A percentile compares a stretch with the other conserved stretches of the same genome.
Evolutionary conservation across 2,797 vertebrate genomes (phyloP).

Genomic region (Spheniscus humboldti): DNA sequence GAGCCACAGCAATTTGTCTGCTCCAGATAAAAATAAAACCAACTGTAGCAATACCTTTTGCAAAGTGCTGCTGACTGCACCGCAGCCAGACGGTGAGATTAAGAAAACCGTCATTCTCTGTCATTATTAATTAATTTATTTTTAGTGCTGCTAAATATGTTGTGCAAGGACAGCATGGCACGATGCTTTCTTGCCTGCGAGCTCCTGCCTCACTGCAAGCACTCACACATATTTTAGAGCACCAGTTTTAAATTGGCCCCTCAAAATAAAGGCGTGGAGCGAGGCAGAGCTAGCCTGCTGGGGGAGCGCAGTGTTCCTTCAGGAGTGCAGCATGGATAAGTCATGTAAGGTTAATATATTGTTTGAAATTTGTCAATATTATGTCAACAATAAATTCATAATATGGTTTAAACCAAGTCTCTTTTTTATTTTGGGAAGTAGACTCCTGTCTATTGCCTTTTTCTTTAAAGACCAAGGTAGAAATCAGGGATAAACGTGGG

Average conservation of each 20-base stretch:
- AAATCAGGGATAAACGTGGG: neutral
- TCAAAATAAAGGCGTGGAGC: neutral
- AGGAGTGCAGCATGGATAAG: neutral
- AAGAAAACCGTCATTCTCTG: neutral
- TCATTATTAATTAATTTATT: neutral
- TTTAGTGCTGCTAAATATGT: neutral
- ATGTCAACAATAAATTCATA: neutral
- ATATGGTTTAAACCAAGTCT: neutral
- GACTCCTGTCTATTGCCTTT: neutral
- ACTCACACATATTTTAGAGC: neutral
- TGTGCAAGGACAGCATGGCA: neutral
- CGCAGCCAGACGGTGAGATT: neutral
- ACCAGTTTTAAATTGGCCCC: neutral
- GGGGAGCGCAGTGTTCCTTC: rapidly evolving
- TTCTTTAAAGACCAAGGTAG: neutral
- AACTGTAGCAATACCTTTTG: neutral
- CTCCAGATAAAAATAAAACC: neutral
- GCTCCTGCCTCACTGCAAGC: neutral
- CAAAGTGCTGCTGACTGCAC: neutral
- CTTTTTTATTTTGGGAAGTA: neutral
- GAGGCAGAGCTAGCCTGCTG: neutral
- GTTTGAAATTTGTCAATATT: neutral
- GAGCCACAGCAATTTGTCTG: neutral
- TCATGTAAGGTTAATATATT: neutral
- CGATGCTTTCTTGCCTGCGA: neutral